Percentiles rank a stretch among this genome's conserved stretches.
phyloP scores from a whole-genome alignment of 2,888 invertebrate genomes.

The Merodon equestris region DNA sequence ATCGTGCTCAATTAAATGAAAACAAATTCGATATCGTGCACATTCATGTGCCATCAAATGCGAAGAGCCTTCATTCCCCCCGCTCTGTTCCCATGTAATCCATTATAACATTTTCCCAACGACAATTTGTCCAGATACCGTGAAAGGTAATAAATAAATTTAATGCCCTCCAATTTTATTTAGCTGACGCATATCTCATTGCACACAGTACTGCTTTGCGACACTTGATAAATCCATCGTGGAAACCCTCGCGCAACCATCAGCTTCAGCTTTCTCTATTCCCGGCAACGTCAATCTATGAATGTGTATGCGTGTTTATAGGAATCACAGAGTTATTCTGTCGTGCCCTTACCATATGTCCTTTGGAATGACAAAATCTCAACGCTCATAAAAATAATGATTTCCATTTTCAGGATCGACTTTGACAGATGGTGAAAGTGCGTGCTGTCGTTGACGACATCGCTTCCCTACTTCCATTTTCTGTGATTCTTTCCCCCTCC shows the following conservation, averaged over 20 bases:
- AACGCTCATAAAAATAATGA: slow-evolving; percentile 55
- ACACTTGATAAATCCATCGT: slow-evolving; percentile 47
- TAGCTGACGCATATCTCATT: slow-evolving; percentile 49
- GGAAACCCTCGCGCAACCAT: slow-evolving; percentile 1
- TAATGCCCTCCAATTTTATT: slow-evolving; percentile 37
- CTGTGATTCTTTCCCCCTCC: background rate
- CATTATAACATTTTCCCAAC: slow-evolving; percentile 7
- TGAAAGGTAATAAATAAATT: slow-evolving; percentile 45
- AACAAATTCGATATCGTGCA: slow-evolving; percentile 13
- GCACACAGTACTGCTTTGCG: slow-evolving; percentile 27
- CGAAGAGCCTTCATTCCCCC: background rate
- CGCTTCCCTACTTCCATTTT: too few species aligned
- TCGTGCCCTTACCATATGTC: background rate
- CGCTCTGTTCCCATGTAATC: background rate
- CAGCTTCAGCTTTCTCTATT: background rate
- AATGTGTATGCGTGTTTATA: background rate
- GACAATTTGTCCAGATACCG: slow-evolving; percentile 31
- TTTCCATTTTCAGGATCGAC: slow-evolving; percentile 52
- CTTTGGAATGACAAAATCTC: slow-evolving; percentile 28
- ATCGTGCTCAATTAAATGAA: slow-evolving; percentile 16
- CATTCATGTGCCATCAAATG: background rate
- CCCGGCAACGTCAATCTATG: too few species aligned
- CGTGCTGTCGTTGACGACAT: slow-evolving; percentile 34
- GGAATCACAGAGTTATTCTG: slow-evolving; percentile 15
- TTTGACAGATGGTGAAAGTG: slow-evolving; percentile 52